These are phyloP conservation scores for Cyanocitta stelleri DNA, from an alignment of 2,113 vertebrate genomes.

Conservation along the genomic window DNA sequence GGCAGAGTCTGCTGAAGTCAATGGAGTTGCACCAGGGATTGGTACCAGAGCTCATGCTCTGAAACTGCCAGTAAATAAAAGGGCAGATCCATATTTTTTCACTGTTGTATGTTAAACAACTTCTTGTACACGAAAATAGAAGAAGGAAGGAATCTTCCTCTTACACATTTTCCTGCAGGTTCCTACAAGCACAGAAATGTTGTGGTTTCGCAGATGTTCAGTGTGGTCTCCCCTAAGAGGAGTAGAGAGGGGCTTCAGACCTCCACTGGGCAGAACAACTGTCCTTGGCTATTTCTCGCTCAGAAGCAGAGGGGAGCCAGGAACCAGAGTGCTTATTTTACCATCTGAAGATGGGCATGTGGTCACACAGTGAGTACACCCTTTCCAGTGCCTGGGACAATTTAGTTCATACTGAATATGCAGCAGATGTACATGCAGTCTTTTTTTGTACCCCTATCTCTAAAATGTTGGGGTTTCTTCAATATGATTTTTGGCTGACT, in stretches of 20 bases:
- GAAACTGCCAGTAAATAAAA: background rate
- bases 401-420: background rate
- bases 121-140: background rate
- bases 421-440: accelerated
- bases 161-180: background rate
- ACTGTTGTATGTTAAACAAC: background rate
- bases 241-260: background rate
- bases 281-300: accelerated
- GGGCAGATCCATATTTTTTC: background rate
- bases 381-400: background rate
- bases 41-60: background rate
- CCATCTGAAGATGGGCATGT: background rate
- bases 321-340: background rate
- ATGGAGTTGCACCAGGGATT: background rate
- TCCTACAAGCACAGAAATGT: accelerated
- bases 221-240: background rate
- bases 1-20: background rate
- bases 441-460: background rate
- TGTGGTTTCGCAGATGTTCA: background rate
- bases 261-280: background rate
- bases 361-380: background rate
- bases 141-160: background rate
- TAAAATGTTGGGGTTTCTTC: background rate
- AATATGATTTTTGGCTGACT: background rate
- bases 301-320: background rate